These are phyloP conservation scores for Steatocranus sp. DNA, from an alignment of 2,797 vertebrate genomes.

Conservation along the genomic window DNA sequence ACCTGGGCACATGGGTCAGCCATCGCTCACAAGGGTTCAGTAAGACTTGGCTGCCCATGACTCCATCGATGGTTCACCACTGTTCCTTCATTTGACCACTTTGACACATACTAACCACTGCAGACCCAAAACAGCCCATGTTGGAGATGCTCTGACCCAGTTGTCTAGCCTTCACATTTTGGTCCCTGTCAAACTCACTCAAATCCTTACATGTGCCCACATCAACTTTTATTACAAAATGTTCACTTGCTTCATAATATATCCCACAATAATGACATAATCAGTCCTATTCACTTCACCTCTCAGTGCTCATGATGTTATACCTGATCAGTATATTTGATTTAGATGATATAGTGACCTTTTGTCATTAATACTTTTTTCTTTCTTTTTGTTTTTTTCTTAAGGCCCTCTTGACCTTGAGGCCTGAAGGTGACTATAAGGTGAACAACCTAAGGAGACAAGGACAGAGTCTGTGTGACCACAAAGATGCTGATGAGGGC, in stretches of 20 bases:
- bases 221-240: background rate
- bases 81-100: background rate
- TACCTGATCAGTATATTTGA: background rate
- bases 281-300: background rate
- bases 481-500: slow-evolving; percentile 37
- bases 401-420: slow-evolving; percentile 74
- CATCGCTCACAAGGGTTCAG: rapidly evolving
- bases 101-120: background rate
- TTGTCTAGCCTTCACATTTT: background rate
- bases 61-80: background rate
- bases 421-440: slow-evolving; percentile 74
- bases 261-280: background rate
- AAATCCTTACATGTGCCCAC: background rate
- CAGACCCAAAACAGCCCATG: background rate
- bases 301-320: background rate
- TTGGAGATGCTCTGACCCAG: background rate
- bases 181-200: background rate
- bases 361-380: background rate
- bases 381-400: background rate
- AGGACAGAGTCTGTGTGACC: slow-evolving; percentile 61
- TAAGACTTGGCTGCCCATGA: background rate
- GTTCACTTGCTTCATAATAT: background rate
- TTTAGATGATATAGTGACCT: background rate
- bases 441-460: slow-evolving; percentile 69
- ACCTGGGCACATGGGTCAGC: background rate